Percentiles rank a stretch among this genome's conserved stretches.
Evolutionary conservation across 2,113 vertebrate genomes (phyloP).

Genomic region (Thinocorus orbignyianus): DNA sequence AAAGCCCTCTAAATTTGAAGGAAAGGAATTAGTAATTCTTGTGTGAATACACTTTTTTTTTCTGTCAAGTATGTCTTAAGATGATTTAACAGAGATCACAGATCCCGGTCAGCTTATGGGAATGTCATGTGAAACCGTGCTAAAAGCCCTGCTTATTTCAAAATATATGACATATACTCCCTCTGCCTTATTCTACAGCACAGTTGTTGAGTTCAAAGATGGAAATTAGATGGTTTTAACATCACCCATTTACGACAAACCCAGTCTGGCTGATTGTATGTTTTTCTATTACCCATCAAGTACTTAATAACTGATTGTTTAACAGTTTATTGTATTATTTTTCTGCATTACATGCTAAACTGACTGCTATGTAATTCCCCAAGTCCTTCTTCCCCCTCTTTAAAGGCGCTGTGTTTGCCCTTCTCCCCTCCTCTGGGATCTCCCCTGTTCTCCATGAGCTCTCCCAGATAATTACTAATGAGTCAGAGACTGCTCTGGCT

Average conservation of each 20-base stretch:
- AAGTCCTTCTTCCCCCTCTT: background rate
- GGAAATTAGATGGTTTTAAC: background rate
- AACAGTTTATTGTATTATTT: background rate
- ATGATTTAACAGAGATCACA: background rate
- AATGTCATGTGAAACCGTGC: background rate
- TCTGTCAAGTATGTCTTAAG: background rate
- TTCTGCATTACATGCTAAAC: background rate
- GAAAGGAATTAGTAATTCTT: background rate
- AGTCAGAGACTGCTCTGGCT: constrained; percentile 30
- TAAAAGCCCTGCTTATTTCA: background rate
- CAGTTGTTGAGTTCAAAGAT: background rate
- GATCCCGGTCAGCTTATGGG: background rate
- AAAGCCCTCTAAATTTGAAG: background rate
- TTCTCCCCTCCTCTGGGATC: constrained; percentile 11
- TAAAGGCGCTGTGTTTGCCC: background rate
- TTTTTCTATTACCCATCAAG: background rate
- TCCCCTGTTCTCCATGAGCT: background rate
- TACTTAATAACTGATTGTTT: background rate
- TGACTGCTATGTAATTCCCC: background rate
- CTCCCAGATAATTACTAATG: background rate
- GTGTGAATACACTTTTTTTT: background rate
- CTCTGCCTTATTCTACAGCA: background rate
- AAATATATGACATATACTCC: background rate
- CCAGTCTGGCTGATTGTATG: background rate
- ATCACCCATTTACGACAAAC: background rate